Evolutionary conservation across 2,113 vertebrate species (phyloP), one percentile per base, ranked within the genome.

Genomic region (Phodopus roborovskii): DNA sequence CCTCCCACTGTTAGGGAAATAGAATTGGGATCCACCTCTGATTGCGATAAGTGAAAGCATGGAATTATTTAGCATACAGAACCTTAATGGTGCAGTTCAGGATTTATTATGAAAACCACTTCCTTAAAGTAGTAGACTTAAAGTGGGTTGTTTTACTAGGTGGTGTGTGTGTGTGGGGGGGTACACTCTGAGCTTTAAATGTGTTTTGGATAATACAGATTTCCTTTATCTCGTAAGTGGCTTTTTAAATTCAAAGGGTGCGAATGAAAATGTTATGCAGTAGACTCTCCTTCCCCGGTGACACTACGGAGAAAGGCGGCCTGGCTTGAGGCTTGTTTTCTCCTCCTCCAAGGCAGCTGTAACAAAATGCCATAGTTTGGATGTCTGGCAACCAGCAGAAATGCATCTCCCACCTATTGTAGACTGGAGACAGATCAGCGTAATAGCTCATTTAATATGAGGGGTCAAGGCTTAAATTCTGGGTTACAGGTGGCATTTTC

Each of bases 1-100:
- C 91, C 92, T 92, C 94, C 96, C 58, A 96, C 94, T 96, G 94
- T 93, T 97, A 95, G 42, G 92, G 50, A 97, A 94, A 96, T 96
- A 68, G 94, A 94, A 5, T 84, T 86, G 68, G 77, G 84, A 68
- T 92, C 13, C 11, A 60, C 86, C 82, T 96, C 94, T 75, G 36
- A 90, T 90, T 81, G 71, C 73, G 90, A 42, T 84, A 89, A 96
- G 81, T 39, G 78, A 91, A 94, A 81, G 68, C 81, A 30, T 33
- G 91, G 92, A 95, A 94, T 96, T 96, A 93, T 94, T 96, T 96
- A 92, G 62, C 92, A 81, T 42, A 94, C 50, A 84, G 90, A 96
- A 94, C 62, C 26, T 90, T 95, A 96, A 96, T 95, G 91, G 74
- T 88, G 81, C 79, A 68, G 75, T 93, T 96, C 62, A 79, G 39